Conservation (phyloP, 1,140 invertebrate species). For the Copidosoma floridanum region DNA sequence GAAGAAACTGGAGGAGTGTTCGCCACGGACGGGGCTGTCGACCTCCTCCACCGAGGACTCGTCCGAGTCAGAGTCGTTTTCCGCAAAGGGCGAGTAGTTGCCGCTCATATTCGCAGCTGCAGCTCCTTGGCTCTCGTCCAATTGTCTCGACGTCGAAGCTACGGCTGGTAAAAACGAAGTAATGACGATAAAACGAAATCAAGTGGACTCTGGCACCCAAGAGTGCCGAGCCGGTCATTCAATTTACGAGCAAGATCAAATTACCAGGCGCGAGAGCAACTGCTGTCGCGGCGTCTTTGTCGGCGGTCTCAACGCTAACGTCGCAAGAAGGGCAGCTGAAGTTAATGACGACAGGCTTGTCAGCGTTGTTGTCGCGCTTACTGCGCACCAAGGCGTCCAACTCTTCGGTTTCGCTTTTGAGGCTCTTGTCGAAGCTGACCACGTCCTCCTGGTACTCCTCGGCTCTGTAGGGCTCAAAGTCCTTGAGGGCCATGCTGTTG, state of each 20-base stretch:
- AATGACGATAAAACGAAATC: too few species aligned
- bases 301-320: background rate
- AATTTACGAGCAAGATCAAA: too few species aligned
- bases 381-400: slow-evolving; percentile 33
- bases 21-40: background rate
- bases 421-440: slow-evolving; percentile 57
- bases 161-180: background rate
- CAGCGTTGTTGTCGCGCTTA: background rate
- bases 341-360: slow-evolving; percentile 36
- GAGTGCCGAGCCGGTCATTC: too few species aligned
- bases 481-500: slow-evolving; percentile 50
- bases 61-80: background rate
- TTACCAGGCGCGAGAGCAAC: too few species aligned
- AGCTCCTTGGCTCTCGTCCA: background rate
- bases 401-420: slow-evolving; percentile 39
- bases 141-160: background rate
- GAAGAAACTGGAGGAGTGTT: too few species aligned
- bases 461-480: slow-evolving; percentile 49
- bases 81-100: too few species aligned
- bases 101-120: background rate
- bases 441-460: slow-evolving; percentile 55
- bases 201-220: too few species aligned
- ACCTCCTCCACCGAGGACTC: background rate
- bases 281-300: too few species aligned
- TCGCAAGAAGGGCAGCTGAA: slow-evolving; percentile 20